Evolutionary conservation across 2,888 invertebrate genomes (phyloP).

Genomic region (Galerucella calmariensis): DNA sequence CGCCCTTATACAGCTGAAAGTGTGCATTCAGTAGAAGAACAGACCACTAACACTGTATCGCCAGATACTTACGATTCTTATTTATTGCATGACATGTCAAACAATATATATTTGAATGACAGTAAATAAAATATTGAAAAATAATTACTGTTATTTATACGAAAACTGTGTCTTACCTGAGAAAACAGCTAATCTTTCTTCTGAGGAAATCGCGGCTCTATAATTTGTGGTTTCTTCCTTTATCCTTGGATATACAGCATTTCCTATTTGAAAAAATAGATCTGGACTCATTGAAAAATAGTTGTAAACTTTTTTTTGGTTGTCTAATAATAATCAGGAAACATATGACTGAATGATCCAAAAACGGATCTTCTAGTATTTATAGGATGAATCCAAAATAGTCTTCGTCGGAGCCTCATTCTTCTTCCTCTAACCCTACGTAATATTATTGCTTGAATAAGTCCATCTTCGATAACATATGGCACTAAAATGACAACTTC

Average conservation of each 20-base stretch:
- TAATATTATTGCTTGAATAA: too few relatives aligned
- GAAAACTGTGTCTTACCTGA: neutral
- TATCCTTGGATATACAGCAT: neutral
- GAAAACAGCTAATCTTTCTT: too few relatives aligned
- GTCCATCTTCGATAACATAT: too few relatives aligned
- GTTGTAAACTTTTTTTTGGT: constrained; percentile 1
- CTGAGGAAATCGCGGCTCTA: constrained; percentile 10
- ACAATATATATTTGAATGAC: constrained; percentile 1
- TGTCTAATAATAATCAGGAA: neutral
- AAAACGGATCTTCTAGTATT: constrained; percentile 8
- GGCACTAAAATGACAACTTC: too few relatives aligned
- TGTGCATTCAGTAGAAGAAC: neutral
- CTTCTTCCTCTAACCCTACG: too few relatives aligned
- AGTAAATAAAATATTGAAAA: neutral
- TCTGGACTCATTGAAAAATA: constrained; percentile 10
- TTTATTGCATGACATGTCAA: neutral
- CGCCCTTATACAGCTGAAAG: neutral
- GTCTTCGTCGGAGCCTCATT: too few relatives aligned
- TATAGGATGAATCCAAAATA: neutral
- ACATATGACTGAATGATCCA: constrained; percentile 7
- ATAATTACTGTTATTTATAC: neutral
- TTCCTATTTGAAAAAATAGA: neutral
- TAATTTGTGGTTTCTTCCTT: constrained; percentile 9
- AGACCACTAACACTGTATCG: neutral
- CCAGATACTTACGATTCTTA: neutral